Evolutionary conservation across 2,888 invertebrate species (phyloP), one percentile per base, ranked within the genome.

Genomic region (Maniola hyperantus): DNA sequence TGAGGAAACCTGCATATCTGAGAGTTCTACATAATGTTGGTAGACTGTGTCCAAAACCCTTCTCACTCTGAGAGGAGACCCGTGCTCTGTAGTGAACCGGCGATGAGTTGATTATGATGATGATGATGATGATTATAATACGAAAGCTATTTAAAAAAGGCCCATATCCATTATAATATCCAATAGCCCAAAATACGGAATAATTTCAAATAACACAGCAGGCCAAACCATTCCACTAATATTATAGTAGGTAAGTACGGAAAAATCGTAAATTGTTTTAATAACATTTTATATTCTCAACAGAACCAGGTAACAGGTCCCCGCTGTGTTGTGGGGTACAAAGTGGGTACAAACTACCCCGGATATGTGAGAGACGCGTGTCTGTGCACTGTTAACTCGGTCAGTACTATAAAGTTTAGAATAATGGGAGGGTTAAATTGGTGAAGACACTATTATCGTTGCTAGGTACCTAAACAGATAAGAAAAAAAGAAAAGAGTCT

Each of bases 351-450:
- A 77, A 66, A 73, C 69, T 57, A 53, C 59, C 54, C 39, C 15
- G 54, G 57, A 58, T 64, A 75, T 72, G 74, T 59, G 77, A 68
- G 46, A 64, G 65, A 71, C 71, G 80, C 83, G 83, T 83, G 83
- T 78, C 79, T 77, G 44, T 74, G 69, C 75, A 76, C 77, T 80
- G 80, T 83, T 82, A 82, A 73, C 65, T 48, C 26, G 34, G 54
- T 53, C 39, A 55, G 51, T 53, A 34, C 18, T 26, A 73, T 76
- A 75, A 75, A 75, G 57, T 73, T 72, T 57, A 68, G 33, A 61
- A 62, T 46, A 55, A 62, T 57, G 42, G 8, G 34, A 51, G 33
- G 57, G 36, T 50, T 50, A 39, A 39, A 51, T 61, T 61, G 61
- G 51, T 39, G 50, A 51, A 51, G 61, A 61, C 51, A 50, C 61